A percentile compares a stretch with the other conserved stretches of the same genome.
These are phyloP conservation scores for Limnephilus lunatus DNA, from an alignment of 2,888 invertebrate genomes.

Conservation along the genomic window DNA sequence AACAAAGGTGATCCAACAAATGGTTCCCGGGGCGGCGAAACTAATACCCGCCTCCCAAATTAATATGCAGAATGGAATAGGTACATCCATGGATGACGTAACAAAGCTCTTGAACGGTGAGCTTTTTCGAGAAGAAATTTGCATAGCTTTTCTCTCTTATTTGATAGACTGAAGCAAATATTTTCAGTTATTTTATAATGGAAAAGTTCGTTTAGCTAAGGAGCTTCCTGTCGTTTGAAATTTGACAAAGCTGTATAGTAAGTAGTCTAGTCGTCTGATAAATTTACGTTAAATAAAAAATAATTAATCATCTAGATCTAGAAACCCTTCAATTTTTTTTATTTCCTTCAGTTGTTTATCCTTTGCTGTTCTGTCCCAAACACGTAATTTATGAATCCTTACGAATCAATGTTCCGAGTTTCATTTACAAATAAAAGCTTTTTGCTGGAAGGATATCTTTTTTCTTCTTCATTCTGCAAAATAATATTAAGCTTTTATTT, in stretches of 20 bases:
- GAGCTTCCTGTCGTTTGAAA: neutral
- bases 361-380: neutral
- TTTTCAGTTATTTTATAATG: neutral
- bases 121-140: neutral
- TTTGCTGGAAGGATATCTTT: neutral
- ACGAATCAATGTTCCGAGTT: neutral
- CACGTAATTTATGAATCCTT: neutral
- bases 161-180: neutral
- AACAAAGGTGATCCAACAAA: too few relatives aligned
- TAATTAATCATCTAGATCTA: too few relatives aligned
- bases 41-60: too few relatives aligned
- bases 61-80: too few relatives aligned
- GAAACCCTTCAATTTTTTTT: neutral
- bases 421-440: neutral
- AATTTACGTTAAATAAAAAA: neutral
- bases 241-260: neutral
- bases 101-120: neutral
- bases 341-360: neutral
- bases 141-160: neutral
- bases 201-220: neutral
- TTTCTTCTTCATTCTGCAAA: neutral
- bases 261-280: neutral
- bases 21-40: too few relatives aligned
- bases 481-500: neutral
- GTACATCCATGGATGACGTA: neutral